Conservation (phyloP, 2,888 invertebrate genomes). For the Nomada lathburiana region DNA sequence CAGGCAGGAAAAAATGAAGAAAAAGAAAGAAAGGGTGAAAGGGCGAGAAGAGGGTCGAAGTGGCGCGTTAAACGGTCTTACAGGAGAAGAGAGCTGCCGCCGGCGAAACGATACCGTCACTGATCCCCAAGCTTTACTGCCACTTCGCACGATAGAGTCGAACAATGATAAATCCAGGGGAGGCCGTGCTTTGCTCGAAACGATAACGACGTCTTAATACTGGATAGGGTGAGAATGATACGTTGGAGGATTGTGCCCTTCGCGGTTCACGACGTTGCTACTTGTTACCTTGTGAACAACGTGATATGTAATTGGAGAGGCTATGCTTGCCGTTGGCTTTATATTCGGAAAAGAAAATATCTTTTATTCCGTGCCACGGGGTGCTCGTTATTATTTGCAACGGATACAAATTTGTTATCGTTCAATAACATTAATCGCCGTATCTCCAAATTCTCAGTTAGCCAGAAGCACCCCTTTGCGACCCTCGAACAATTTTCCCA, state of each 20-base stretch:
- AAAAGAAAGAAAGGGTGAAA: too few species aligned
- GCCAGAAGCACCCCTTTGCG: background rate
- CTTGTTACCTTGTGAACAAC: background rate
- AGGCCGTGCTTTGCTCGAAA: background rate
- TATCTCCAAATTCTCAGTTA: background rate
- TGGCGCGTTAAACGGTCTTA: conserved; percentile 28
- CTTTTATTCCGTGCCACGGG: too few species aligned
- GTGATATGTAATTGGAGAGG: background rate
- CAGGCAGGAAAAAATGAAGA: too few species aligned
- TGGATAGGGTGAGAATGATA: background rate
- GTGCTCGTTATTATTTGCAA: too few species aligned
- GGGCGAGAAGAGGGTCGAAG: background rate
- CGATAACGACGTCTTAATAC: conserved; percentile 48
- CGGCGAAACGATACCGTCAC: conserved; percentile 15
- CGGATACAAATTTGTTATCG: too few species aligned
- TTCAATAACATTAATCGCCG: too few species aligned
- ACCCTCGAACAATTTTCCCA: background rate
- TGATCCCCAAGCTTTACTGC: conserved; percentile 39
- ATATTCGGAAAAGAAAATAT: too few species aligned
- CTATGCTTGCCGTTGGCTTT: too few species aligned
- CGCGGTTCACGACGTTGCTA: background rate
- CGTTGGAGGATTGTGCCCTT: conserved; percentile 7
- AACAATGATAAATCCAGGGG: conserved; percentile 34
- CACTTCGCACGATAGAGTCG: conserved; percentile 34
- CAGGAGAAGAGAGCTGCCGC: conserved; percentile 2